Evolutionary conservation across 2,797 vertebrate genomes (phyloP), one percentile per base, ranked within the genome.

Genomic region (Mastacembelus armatus): DNA sequence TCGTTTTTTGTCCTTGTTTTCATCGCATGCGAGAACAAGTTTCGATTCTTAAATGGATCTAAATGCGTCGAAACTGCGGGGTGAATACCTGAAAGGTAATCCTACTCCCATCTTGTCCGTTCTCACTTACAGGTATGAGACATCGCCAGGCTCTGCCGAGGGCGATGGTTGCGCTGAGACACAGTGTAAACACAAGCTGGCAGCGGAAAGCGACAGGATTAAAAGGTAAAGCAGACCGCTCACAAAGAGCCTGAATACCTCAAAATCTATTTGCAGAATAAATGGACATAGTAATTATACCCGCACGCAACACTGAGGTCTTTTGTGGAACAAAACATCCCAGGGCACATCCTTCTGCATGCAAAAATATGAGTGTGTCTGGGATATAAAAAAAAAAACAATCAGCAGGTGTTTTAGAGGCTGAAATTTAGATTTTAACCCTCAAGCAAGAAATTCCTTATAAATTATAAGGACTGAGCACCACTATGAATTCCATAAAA

Each of bases 201-300:
- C 90, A 75, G 78, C 66, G 26, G 87, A 88, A 57, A 84, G 82
- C 73, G 92, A 62, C 69, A 90, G 88, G 84, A 90, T 89, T 59
- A 94, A 89, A 90, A 91, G 95, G 96, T 97, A 88, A 95, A 74
- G 40, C 71, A 79, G 0, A 60, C 43, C 54, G 36, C 51, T 69
- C 45, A 27, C 15, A 19, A 19, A 7, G 52, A 42, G 56, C 29
- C 19, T 38, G 47, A 75, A 78, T 58, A 65, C 56, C 70, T 19
- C 11, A 54, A 11, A n/a, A 16, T 12, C 1, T 63, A 50, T 82
- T 66, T 78, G 52, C 66, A 52, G 58, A 85, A 85, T 68, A 84
- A 82, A 65, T 48, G 71, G 5, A 64, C 11, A 18, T 4, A 29
- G 29, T 64, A 81, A 86, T 87, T 85, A 86, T 18, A 80, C 38